Base-by-base conservation (phyloP, 2,888 invertebrate species). In the Spatulosminthurus flaviceps region DNA sequence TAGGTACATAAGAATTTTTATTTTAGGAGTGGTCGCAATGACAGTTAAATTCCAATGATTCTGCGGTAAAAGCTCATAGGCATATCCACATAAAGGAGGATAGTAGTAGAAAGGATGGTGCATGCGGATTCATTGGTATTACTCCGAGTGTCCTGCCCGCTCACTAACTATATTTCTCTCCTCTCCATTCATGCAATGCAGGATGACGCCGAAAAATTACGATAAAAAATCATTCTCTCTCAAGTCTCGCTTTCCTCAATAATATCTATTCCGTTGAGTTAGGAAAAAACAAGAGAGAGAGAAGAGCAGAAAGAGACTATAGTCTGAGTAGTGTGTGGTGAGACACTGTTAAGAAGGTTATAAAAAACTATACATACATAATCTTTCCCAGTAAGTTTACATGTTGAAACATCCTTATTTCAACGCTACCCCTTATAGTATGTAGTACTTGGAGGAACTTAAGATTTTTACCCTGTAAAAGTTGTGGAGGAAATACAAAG, bases 181-280 rank as follows among this genome's bases (percentile, higher is more conserved):
- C 22, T 72, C 74, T 72, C 73, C 78, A 79, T 79, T 72, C 78
- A 79, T 79, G 61, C 78, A 79, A 42, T 72, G 61, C 78, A 67
- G 28, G 78, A 79, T 79, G 78, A 79, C 78, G 78, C 78, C 78
- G 72, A 74, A 74, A 78, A 79, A 79, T 79, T 73, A 73, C 66
- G 72, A 79, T 79, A 79, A 79, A 79, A 79, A 79, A 79, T 66
- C 78, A 41, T 70, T 70, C 70, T 66, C 64, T 22, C 24, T 2
- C 26, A 51, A 60, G 61, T 66, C 41, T 67, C 78, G 41, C 72
- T 73, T 72, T 73, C 67, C 41, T 72, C 72, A 41, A 72, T 72
- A 24, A 41, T 24, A 24, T 43, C 72, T 16, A 42, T 43, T 22
- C 43, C 43, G 22, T 1, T n/a, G n/a, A 64, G 64, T 24, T 9